phyloP scores from a whole-genome alignment of 2,888 invertebrate species.

The Heteromyza rotundicornis region DNA sequence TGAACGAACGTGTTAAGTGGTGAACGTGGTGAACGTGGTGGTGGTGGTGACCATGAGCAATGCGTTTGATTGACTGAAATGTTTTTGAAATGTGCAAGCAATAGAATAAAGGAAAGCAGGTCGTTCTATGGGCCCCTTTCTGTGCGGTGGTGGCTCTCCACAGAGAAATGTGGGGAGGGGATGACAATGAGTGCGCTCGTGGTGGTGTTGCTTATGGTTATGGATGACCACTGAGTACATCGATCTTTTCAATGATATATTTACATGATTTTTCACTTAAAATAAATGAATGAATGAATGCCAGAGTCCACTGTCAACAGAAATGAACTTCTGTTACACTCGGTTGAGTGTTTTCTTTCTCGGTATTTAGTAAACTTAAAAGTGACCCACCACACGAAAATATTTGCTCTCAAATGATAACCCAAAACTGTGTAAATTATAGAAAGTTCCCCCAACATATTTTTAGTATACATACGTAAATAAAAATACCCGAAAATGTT shows the following conservation, averaged over 20 bases:
- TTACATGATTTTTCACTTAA: no score
- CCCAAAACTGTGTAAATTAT: background rate
- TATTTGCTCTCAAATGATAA: background rate
- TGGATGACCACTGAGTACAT: background rate
- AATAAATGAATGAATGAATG: no score
- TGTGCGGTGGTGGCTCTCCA: no score
- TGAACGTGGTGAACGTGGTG: conserved; percentile 4
- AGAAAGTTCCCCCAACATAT: background rate
- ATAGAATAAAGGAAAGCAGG: background rate
- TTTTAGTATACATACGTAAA: background rate
- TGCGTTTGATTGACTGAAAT: background rate
- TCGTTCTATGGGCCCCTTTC: background rate
- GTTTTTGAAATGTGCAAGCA: background rate
- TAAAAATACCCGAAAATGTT: conserved; percentile 3
- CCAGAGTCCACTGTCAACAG: no score
- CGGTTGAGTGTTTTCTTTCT: no score
- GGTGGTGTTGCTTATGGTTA: background rate
- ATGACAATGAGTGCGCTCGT: background rate
- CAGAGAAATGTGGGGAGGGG: background rate
- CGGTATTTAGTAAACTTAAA: background rate
- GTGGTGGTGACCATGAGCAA: background rate
- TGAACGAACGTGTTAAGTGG: no score
- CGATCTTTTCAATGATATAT: no score
- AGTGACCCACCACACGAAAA: background rate
- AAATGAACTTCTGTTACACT: no score